Conservation (phyloP, 2,797 vertebrate genomes). For the Pangasius larnaudii region DNA sequence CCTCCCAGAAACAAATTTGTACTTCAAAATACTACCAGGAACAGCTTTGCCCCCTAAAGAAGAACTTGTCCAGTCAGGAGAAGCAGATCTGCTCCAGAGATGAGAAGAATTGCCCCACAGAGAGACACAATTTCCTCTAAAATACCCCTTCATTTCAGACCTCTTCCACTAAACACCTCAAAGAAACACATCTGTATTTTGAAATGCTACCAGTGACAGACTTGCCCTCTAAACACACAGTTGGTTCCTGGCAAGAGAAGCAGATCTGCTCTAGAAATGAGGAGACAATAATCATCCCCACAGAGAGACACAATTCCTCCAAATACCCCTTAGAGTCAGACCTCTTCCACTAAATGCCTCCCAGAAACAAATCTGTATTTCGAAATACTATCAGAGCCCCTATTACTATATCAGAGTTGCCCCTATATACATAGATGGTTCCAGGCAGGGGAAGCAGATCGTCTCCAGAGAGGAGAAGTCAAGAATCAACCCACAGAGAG, state of each 20-base stretch:
- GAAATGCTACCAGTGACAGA: neutral
- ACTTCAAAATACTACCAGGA: neutral
- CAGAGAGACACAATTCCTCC: neutral
- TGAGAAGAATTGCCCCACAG: neutral
- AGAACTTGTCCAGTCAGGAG: slow-evolving; percentile 18
- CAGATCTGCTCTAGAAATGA: slow-evolving; percentile 14
- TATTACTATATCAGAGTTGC: too few relatives aligned
- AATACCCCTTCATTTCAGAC: neutral
- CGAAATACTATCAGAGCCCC: neutral
- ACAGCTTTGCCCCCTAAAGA: neutral
- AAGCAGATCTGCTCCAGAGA: slow-evolving; percentile 13
- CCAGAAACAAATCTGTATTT: neutral
- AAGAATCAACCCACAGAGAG: neutral
- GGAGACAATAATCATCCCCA: neutral
- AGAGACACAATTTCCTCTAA: neutral
- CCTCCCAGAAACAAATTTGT: neutral
- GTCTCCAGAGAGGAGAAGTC: slow-evolving; percentile 5
- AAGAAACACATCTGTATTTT: neutral
- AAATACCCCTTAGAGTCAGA: neutral
- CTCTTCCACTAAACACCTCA: neutral
- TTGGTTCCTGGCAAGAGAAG: slow-evolving; percentile 20
- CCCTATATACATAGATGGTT: slow-evolving; percentile 24
- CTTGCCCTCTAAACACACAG: slow-evolving; percentile 10
- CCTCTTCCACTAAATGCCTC: neutral
- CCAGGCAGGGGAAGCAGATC: slow-evolving; percentile 27